Conservation (phyloP, 2,797 vertebrate species). For the Lacerta agilis region DNA sequence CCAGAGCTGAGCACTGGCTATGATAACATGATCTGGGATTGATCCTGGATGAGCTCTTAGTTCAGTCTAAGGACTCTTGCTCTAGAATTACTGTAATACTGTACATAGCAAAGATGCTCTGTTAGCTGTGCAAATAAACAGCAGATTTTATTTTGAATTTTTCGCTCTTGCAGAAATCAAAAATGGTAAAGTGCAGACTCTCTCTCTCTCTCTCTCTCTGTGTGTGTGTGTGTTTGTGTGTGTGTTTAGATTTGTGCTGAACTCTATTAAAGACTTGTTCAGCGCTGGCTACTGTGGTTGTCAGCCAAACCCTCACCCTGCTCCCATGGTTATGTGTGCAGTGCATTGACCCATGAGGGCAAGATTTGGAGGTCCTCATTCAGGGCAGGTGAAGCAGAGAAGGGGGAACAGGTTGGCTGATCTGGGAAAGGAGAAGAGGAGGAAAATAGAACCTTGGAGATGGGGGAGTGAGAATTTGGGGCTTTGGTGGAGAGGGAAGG, state of each 20-base stretch:
- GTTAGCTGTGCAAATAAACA: neutral
- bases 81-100: neutral
- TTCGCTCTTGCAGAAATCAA: neutral
- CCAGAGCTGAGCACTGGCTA: neutral
- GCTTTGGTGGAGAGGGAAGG: neutral
- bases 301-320: neutral
- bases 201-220: too few species aligned
- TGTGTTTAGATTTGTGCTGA: neutral
- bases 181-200: too few species aligned
- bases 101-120: neutral
- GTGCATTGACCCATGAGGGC: neutral
- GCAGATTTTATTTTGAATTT: neutral
- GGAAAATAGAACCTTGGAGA: neutral
- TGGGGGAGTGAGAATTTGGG: neutral
- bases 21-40: neutral
- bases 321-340: neutral
- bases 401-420: neutral
- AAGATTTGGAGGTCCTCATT: neutral
- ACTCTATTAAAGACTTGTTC: neutral
- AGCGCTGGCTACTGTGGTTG: neutral
- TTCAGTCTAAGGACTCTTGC: neutral
- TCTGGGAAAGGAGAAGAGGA: too few species aligned
- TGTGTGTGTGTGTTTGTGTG: neutral
- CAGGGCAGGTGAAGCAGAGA: neutral
- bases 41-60: too few species aligned